phyloP scores from a whole-genome alignment of 2,888 invertebrate species.

The Eudasyphora cyanicolor region DNA sequence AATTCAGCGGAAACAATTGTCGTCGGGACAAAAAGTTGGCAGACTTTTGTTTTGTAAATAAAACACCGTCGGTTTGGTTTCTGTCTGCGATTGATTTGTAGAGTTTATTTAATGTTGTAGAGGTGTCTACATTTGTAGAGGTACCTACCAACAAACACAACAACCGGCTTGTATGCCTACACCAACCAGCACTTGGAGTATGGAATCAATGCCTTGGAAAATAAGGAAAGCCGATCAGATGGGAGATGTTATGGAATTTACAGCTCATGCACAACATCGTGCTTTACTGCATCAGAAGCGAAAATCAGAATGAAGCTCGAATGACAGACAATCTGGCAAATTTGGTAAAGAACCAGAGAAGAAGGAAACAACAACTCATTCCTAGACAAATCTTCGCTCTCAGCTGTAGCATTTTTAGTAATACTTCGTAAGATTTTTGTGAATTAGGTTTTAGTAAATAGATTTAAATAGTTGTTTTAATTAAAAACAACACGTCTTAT shows the following conservation, averaged over 20 bases:
- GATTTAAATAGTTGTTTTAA: too few species aligned
- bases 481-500: too few species aligned
- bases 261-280: slow-evolving; percentile 63
- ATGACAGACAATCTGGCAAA: too few species aligned
- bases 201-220: slow-evolving; percentile 82
- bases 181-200: slow-evolving; percentile 79
- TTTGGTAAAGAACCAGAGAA: too few species aligned
- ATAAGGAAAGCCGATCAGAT: slow-evolving; percentile 79
- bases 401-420: too few species aligned
- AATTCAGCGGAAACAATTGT: background rate
- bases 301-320: too few species aligned
- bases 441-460: too few species aligned
- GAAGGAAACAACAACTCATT: too few species aligned
- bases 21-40: background rate
- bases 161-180: slow-evolving; percentile 69
- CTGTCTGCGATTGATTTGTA: slow-evolving; percentile 1
- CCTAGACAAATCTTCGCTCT: too few species aligned
- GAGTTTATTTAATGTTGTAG: slow-evolving; percentile 42
- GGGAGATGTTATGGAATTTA: slow-evolving; percentile 75
- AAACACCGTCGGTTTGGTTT: slow-evolving; percentile 46
- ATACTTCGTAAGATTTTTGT: too few species aligned
- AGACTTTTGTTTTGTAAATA: background rate
- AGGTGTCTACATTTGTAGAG: too few species aligned
- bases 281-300: slow-evolving; percentile 74
- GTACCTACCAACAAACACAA: slow-evolving; percentile 28